Evolutionary conservation across 2,113 vertebrate species (phyloP).

Genomic region (Setophaga petechia): DNA sequence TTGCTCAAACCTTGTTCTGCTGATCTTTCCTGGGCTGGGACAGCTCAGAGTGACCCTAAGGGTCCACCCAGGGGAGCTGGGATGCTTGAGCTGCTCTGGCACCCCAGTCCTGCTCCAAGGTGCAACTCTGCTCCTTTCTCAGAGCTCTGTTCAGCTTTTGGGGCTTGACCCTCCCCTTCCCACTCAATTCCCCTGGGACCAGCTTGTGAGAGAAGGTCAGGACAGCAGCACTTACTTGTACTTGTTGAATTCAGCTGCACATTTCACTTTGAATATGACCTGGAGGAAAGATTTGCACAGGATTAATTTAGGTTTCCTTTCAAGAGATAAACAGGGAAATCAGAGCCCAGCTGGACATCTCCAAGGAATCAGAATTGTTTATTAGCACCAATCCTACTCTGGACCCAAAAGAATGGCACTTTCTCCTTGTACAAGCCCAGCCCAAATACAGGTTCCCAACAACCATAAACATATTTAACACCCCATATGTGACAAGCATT

Average conservation of each 20-base stretch:
- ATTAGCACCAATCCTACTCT: neutral
- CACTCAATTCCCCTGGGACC: neutral
- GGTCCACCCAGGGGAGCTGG: neutral
- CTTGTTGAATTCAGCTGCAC: constrained; percentile 94
- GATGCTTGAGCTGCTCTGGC: neutral
- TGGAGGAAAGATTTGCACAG: constrained; percentile 57
- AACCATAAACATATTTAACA: neutral
- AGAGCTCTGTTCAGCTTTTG: neutral
- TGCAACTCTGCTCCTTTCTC: neutral
- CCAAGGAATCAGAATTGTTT: neutral
- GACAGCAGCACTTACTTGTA: constrained; percentile 86
- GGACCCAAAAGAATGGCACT: neutral
- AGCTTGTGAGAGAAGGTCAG: neutral
- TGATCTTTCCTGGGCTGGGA: neutral
- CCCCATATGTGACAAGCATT: neutral
- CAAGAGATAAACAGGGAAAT: neutral
- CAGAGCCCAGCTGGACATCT: neutral
- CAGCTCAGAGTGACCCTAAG: neutral
- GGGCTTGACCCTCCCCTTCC: neutral
- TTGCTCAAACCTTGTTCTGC: neutral
- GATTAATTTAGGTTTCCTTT: neutral
- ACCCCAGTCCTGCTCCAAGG: neutral
- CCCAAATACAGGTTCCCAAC: neutral
- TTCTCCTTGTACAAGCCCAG: neutral
- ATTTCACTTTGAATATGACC: constrained; percentile 97